Conservation (phyloP, 37 sponge, comb jelly and placozoan genomes). For the Spongia lamella region DNA sequence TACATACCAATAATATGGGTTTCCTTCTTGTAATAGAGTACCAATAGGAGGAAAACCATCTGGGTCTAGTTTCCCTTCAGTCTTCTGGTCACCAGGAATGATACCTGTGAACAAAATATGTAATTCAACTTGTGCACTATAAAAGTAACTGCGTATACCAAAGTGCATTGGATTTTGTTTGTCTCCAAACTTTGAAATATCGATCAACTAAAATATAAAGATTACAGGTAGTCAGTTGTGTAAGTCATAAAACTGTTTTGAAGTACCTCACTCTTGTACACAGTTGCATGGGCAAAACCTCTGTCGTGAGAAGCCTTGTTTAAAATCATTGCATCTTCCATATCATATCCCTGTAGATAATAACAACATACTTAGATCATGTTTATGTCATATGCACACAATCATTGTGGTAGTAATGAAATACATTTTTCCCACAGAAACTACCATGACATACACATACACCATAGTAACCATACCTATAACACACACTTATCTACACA, state of each 20-base stretch:
- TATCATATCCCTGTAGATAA: constrained; percentile 84
- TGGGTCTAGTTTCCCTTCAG: constrained; percentile 54
- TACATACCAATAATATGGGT: constrained; percentile 89
- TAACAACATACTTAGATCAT: not conserved
- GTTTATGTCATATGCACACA: not conserved
- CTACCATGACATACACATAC: not conserved
- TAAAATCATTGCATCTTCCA: constrained; percentile 99
- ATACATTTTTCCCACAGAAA: not conserved
- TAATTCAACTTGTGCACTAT: not conserved
- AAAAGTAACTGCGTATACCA: not conserved
- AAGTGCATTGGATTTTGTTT: too few species aligned
- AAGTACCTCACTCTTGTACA: constrained; percentile 92
- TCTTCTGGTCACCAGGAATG: constrained; percentile 28
- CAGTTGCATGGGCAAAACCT: constrained; percentile 90
- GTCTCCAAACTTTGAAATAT: too few species aligned
- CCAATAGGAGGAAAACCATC: constrained; percentile 94
- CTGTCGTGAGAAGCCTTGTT: constrained; percentile 93
- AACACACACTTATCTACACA: constrained; percentile 13
- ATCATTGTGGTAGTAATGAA: not conserved
- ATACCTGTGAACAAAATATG: constrained; percentile 27
- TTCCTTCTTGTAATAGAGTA: constrained; percentile 73
- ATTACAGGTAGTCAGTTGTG: not conserved
- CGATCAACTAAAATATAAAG: too few species aligned
- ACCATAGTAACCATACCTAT: too few species aligned
- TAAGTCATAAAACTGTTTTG: too few species aligned